Evolutionary conservation across 2,113 vertebrate genomes (phyloP).

Genomic region (Plestiodon gilberti): DNA sequence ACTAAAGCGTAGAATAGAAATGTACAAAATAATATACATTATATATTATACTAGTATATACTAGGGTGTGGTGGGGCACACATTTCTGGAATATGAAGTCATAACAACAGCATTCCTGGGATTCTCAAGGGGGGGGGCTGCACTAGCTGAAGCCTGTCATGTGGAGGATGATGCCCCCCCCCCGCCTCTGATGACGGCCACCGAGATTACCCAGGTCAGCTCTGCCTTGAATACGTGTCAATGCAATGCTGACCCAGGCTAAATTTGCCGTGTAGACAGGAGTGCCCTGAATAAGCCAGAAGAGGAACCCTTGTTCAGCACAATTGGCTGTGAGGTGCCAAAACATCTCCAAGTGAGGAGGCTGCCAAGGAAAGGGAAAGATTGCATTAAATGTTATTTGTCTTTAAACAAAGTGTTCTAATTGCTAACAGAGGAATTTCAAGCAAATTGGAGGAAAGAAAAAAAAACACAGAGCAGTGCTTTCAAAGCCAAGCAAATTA

Average conservation of each 20-base stretch:
- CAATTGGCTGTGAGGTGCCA: neutral
- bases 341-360: conserved; percentile 59
- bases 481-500: conserved; percentile 72
- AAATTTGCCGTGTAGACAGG: neutral
- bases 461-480: neutral
- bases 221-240: neutral
- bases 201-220: neutral
- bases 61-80: no score
- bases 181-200: neutral
- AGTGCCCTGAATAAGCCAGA: neutral
- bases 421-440: conserved; percentile 76
- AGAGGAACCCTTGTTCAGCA: neutral
- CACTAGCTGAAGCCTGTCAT: no score
- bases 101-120: no score
- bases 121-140: no score
- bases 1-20: no score
- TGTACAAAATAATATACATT: no score
- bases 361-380: conserved; percentile 64
- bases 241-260: neutral
- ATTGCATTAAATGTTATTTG: conserved; percentile 70
- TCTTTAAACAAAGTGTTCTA: conserved; percentile 77
- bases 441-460: conserved; percentile 71
- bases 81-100: no score
- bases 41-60: no score
- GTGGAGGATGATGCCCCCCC: neutral